These are phyloP conservation scores for Phortica variegata DNA, from an alignment of 1,140 invertebrate genomes.

Conservation along the genomic window DNA sequence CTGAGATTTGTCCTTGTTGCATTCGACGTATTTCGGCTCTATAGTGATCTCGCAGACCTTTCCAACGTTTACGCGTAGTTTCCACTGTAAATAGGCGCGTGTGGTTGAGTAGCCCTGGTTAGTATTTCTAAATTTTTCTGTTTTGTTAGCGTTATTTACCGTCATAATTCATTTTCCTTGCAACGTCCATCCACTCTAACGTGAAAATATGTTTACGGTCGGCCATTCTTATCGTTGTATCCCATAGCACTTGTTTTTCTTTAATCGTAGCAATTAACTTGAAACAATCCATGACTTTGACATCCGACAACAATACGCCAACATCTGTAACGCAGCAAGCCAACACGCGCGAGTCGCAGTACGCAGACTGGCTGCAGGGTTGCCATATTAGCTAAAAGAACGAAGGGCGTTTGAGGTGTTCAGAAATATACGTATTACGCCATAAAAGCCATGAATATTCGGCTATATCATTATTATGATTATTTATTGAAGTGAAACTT, in stretches of 20 bases:
- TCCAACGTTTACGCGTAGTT: constrained; percentile 26
- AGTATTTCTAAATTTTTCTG: neutral
- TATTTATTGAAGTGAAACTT: no score
- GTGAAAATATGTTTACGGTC: constrained; percentile 26
- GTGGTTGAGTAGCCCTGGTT: constrained; percentile 3
- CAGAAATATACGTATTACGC: no score
- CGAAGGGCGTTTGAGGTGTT: no score
- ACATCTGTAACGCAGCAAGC: no score
- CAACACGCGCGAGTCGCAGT: no score
- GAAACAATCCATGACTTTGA: constrained; percentile 31
- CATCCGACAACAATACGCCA: no score
- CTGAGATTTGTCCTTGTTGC: constrained; percentile 13
- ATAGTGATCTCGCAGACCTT: constrained; percentile 32
- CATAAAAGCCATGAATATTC: no score
- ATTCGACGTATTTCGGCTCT: constrained; percentile 38
- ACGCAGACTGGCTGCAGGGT: no score
- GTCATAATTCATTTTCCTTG: constrained; percentile 22
- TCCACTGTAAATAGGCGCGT: constrained; percentile 15
- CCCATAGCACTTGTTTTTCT: constrained; percentile 30
- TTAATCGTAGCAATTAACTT: constrained; percentile 29
- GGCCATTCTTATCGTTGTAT: constrained; percentile 21
- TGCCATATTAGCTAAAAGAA: no score
- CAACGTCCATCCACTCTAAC: constrained; percentile 25
- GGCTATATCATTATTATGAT: no score
- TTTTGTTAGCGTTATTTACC: constrained; percentile 21